Evolutionary conservation across 2,797 vertebrate species (phyloP).

Genomic region (Cetoscarus ocellatus): DNA sequence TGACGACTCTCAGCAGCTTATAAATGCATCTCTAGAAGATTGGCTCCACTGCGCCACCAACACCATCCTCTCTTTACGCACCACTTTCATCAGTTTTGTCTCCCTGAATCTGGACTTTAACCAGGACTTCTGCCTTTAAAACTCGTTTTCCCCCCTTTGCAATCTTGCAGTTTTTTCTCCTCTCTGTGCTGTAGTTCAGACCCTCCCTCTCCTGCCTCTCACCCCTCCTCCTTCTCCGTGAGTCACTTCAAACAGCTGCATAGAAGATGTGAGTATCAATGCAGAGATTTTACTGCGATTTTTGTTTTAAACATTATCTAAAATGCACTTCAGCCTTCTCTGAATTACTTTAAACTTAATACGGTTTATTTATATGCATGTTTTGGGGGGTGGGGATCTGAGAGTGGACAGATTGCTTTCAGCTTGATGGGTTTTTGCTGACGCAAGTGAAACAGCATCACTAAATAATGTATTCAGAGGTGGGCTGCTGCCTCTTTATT

Average conservation of each 20-base stretch:
- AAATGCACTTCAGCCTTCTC: not conserved
- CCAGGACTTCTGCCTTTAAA: constrained; percentile 49
- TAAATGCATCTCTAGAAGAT: constrained; percentile 60
- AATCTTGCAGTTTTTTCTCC: constrained; percentile 26
- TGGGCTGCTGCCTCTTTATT: constrained; percentile 21
- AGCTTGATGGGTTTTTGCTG: constrained; percentile 69
- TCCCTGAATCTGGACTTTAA: constrained; percentile 32
- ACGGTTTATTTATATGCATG: not conserved
- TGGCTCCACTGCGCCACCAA: constrained; percentile 65
- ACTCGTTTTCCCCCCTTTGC: constrained; percentile 18
- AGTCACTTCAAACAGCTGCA: constrained; percentile 82
- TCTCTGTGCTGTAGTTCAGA: constrained; percentile 52
- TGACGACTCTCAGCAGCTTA: constrained; percentile 56
- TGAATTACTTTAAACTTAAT: not conserved
- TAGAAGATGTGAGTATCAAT: constrained; percentile 86
- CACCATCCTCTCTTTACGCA: constrained; percentile 23
- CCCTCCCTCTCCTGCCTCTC: constrained; percentile 57
- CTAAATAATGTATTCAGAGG: constrained; percentile 61
- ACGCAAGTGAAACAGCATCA: constrained; percentile 72
- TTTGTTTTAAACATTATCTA: not conserved
- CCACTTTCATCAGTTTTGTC: constrained; percentile 43
- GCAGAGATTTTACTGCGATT: constrained; percentile 63
- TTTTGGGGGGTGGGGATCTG: not conserved
- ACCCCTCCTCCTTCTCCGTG: constrained; percentile 59
- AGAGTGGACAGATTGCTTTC: constrained; percentile 47